These are phyloP conservation scores for Bos indicus DNA, from an alignment of 2,113 vertebrate genomes.

Conservation along the genomic window DNA sequence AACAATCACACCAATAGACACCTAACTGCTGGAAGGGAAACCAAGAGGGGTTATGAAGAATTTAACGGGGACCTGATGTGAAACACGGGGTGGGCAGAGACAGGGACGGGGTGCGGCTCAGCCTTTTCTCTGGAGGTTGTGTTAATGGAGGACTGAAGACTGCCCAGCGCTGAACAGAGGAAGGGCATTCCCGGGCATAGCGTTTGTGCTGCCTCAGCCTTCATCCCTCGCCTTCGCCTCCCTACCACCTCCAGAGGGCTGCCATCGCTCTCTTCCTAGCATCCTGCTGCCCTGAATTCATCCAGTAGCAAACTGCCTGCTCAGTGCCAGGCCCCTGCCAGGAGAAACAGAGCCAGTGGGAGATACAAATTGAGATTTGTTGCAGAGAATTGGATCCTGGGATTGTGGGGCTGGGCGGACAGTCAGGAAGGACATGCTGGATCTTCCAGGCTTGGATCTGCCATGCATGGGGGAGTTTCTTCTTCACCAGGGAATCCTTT, in stretches of 20 bases:
- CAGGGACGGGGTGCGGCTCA: not conserved
- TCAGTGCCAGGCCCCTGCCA: not conserved
- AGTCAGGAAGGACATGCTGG: not conserved
- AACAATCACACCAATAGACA: not conserved
- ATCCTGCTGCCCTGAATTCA: not conserved
- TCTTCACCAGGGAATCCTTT: not conserved
- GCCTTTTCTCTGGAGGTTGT: not conserved
- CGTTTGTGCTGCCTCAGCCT: not conserved
- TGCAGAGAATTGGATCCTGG: not conserved
- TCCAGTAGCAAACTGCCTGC: not conserved
- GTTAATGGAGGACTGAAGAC: not conserved
- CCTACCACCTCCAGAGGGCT: not conserved
- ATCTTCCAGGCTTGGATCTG: not conserved
- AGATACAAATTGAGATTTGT: not conserved
- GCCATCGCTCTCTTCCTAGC: not conserved
- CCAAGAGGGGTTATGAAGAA: not conserved
- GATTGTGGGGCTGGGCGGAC: not conserved
- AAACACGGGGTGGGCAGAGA: accelerated
- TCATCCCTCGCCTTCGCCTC: not conserved
- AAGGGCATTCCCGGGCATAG: accelerated
- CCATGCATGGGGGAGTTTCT: accelerated
- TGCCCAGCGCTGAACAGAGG: not conserved
- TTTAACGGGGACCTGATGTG: accelerated
- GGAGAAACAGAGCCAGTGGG: not conserved
- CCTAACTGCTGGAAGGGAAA: not conserved